phyloP scores from a whole-genome alignment of 1,140 invertebrate species.

The Nebria ingens region DNA sequence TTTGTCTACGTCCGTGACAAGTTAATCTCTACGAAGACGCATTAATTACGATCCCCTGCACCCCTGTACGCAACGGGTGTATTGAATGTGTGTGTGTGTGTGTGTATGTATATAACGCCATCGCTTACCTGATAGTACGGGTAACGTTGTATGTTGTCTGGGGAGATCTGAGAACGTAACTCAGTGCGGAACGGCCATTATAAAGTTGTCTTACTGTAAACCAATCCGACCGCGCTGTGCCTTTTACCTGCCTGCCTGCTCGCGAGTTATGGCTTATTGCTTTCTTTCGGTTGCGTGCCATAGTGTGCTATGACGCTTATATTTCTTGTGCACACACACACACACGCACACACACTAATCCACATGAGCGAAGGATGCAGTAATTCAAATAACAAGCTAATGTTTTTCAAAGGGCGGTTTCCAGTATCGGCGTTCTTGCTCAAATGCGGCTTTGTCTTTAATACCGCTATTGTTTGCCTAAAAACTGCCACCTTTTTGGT shows the following conservation, averaged over 20 bases:
- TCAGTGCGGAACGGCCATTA: constrained; percentile 11
- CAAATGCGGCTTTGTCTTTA: not conserved
- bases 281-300: not conserved
- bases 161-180: not conserved
- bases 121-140: not conserved
- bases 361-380: not conserved
- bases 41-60: constrained; percentile 5
- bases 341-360: no score
- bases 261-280: not conserved
- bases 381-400: not conserved
- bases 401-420: no score
- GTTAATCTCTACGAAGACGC: constrained; percentile 11
- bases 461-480: no score
- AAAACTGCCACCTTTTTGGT: no score
- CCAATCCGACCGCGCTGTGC: constrained; percentile 6
- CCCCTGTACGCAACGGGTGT: no score
- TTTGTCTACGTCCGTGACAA: constrained; percentile 13
- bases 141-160: not conserved
- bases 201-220: constrained; percentile 9
- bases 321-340: no score
- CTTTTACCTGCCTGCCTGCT: not conserved
- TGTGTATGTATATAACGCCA: not conserved
- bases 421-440: no score
- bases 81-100: not conserved
- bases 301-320: no score